Percentiles rank a stretch among this genome's conserved stretches.
These are phyloP conservation scores for Chloromyia formosa DNA, from an alignment of 2,888 invertebrate species.

Conservation along the genomic window DNA sequence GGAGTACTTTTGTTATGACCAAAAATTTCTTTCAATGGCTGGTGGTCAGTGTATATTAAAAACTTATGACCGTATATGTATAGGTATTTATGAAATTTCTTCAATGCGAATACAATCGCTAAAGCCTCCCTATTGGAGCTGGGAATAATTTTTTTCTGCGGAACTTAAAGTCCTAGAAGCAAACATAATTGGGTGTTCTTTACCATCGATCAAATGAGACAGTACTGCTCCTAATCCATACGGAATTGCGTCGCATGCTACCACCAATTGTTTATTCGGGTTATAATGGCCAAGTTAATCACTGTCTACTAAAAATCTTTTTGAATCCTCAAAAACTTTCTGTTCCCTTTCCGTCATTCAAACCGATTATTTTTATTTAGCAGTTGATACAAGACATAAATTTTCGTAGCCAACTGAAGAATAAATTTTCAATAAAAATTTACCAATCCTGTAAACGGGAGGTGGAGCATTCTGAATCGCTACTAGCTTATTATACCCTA, in stretches of 20 bases:
- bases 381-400: background rate
- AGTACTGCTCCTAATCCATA: too few species aligned
- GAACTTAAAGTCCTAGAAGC: background rate
- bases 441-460: background rate
- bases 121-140: background rate
- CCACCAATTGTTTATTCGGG: too few species aligned
- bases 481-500: too few species aligned
- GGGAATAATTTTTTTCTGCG: background rate
- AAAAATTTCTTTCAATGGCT: background rate
- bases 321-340: too few species aligned
- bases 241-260: too few species aligned
- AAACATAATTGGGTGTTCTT: too few species aligned
- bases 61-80: background rate
- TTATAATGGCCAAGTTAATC: too few species aligned
- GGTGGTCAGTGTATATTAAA: background rate
- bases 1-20: too few species aligned
- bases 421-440: conserved; percentile 1
- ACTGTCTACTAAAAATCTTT: too few species aligned
- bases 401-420: background rate
- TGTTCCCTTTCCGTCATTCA: too few species aligned
- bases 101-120: background rate
- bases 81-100: background rate
- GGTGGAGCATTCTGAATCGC: background rate
- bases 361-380: background rate
- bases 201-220: too few species aligned